Evolutionary conservation across 1,140 invertebrate genomes (phyloP), one percentile per base, ranked within the genome.

Genomic region (Nasonia vitripennis): DNA sequence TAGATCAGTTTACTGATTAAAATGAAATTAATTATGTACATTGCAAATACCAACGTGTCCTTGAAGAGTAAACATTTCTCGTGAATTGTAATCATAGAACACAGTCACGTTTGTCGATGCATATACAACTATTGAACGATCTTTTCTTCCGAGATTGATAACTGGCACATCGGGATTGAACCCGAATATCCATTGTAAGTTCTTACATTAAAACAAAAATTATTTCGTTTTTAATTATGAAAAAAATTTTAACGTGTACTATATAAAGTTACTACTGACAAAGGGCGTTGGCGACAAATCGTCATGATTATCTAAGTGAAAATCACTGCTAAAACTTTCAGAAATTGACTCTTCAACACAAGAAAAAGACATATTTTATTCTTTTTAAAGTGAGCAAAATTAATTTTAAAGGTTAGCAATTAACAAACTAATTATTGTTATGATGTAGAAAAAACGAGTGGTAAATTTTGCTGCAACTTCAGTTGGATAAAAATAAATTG

Each of bases 111-210:
- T 94, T 1, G 93, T 91, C 10, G 93, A 94, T 3, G 94, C 93
- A 86, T 95, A 95, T 85, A 94, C 95, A 3, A 94, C 89, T 5
- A 90, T 84, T 2, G 91, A 92, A 80, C 89, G 91, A 27, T 91
- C 91, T 9, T 90, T 78, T 1, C 87, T 90, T 51, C 93, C 94
- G 67, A 95, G 87, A 88, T 95, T 95, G 55, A 95, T 92, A 2
- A 95, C 87, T 5, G 92, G 92, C 4, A 92, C 92, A 68, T 91
- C 91, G 0, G 91, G 85, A 86, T 95, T 95, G 82, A 94, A 92
- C 3, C 95, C 95, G 87, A 94, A 93, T n/a, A 94, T 92, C 94
- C 95, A 95, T 68, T 92, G 87, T n/a, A 95, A 71, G 83, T 89
- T 88, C 94, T 94, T 73, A 31, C 89, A 89, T 80, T 79, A 62